Evolutionary conservation across 1,140 invertebrate species (phyloP).

Genomic region (Cydia amplana): DNA sequence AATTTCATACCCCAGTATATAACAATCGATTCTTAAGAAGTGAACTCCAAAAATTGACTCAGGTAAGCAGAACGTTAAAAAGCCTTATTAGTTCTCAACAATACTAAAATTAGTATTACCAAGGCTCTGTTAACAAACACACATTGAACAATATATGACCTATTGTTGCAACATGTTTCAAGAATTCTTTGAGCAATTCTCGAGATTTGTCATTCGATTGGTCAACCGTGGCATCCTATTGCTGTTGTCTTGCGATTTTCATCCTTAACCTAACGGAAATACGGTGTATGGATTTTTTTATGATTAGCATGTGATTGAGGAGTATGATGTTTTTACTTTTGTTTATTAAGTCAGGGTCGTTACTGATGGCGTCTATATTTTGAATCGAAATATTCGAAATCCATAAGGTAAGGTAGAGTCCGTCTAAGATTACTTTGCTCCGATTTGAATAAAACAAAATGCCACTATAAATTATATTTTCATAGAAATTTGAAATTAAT

Average conservation of each 20-base stretch:
- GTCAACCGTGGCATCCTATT: slow-evolving; percentile 3
- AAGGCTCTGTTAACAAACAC: neutral
- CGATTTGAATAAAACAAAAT: too few relatives aligned
- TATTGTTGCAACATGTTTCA: slow-evolving; percentile 7
- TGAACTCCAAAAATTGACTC: too few relatives aligned
- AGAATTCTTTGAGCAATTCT: slow-evolving; percentile 17
- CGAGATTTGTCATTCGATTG: slow-evolving; percentile 13
- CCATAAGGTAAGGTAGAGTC: too few relatives aligned
- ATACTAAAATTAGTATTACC: neutral
- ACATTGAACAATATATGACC: slow-evolving; percentile 13
- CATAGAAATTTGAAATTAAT: too few relatives aligned
- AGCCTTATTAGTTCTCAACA: neutral
- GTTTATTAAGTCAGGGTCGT: neutral
- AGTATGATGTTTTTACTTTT: neutral
- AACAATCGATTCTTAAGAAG: too few relatives aligned
- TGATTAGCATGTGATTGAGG: neutral
- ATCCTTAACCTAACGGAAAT: neutral
- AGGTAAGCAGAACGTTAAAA: too few relatives aligned
- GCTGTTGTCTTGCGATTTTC: neutral
- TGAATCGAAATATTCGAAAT: too few relatives aligned
- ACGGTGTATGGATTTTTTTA: neutral
- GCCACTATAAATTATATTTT: too few relatives aligned
- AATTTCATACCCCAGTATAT: too few relatives aligned
- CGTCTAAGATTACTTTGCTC: too few relatives aligned
- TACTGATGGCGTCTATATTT: too few relatives aligned